Percentiles rank a stretch among this genome's conserved stretches.
These are phyloP conservation scores for Micrasema minimum DNA, from an alignment of 1,140 invertebrate species.

Conservation along the genomic window DNA sequence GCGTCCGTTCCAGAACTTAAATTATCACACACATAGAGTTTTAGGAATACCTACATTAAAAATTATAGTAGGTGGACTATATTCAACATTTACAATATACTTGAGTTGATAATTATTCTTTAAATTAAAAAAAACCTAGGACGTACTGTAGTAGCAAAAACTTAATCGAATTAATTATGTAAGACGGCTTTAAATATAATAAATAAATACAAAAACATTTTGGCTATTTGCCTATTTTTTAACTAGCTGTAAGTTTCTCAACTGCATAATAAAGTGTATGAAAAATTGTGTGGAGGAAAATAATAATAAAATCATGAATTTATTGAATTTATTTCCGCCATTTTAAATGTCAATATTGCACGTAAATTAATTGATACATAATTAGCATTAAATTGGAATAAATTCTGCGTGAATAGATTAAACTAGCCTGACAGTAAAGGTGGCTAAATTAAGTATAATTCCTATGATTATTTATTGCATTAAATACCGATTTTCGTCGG, in stretches of 20 bases:
- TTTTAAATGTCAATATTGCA: slow-evolving; percentile 16
- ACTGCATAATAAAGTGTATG: slow-evolving; percentile 12
- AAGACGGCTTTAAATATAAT: no score
- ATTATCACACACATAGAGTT: no score
- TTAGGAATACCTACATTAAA: no score
- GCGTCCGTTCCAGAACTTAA: no score
- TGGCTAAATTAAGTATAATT: slow-evolving; percentile 28
- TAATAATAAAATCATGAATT: slow-evolving; percentile 27
- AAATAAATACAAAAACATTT: no score
- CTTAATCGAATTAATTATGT: no score
- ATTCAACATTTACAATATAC: no score
- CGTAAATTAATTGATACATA: slow-evolving; percentile 28
- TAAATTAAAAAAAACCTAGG: no score
- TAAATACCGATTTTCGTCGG: slow-evolving; percentile 14
- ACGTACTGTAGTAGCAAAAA: no score
- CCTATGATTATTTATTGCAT: slow-evolving; percentile 29
- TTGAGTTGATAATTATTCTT: no score
- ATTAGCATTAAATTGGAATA: slow-evolving; percentile 28
- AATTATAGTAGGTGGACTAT: no score
- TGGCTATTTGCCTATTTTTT: slow-evolving; percentile 7
- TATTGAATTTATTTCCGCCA: slow-evolving; percentile 17
- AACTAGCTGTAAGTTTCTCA: neutral
- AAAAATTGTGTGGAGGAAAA: slow-evolving; percentile 5
- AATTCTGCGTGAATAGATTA: slow-evolving; percentile 13
- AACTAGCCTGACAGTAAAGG: slow-evolving; percentile 17